Evolutionary conservation across 1,140 invertebrate genomes (phyloP), one percentile per base, ranked within the genome.

Genomic region (Battus philenor): DNA sequence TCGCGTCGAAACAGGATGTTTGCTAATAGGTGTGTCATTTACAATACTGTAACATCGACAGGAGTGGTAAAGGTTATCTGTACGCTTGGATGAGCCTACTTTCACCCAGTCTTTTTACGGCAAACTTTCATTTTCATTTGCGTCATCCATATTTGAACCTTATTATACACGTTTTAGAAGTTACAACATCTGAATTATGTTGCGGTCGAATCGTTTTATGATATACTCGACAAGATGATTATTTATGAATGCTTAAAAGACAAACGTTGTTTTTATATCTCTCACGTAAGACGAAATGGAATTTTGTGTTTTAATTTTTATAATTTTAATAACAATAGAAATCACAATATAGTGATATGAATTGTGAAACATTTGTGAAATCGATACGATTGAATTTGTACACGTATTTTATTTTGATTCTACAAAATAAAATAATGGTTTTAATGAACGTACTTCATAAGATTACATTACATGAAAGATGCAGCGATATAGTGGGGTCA

Each of bases 61-160:
- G 59, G 63, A 62, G 60, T 31, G 55, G 50, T 15, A 66, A 54
- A 62, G 63, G 59, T 66, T 66, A 66, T 66, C 63, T 52, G 9
- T 15, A 39, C 48, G 48, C 54, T 56, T 52, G 50, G 51, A 54
- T 62, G 59, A 47, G 53, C 54, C 49, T 48, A 66, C 63, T 66
- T 66, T 66, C 63, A 66, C 63, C 59, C 39, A 56, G 52, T 50
- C 58, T 57, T 53, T 54, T 46, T 52, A 29, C 31, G 47, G 17
- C 45, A 13, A 44, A 11, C 11, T 26, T 34, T 46, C 8, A 18
- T 5, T 31, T 17, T 8, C 20, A 12, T 12, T 11, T 8, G 20
- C 13, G 1, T 7, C 43, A 44, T 29, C 1, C 39, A 11, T 50
- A 17, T 26, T 31, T 44, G 3, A 50, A 41, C 54, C 26, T 32